A percentile compares a stretch with the other conserved stretches of the same genome.
Evolutionary conservation across 2,888 invertebrate genomes (phyloP).

Genomic region (Trisateles emortualis): DNA sequence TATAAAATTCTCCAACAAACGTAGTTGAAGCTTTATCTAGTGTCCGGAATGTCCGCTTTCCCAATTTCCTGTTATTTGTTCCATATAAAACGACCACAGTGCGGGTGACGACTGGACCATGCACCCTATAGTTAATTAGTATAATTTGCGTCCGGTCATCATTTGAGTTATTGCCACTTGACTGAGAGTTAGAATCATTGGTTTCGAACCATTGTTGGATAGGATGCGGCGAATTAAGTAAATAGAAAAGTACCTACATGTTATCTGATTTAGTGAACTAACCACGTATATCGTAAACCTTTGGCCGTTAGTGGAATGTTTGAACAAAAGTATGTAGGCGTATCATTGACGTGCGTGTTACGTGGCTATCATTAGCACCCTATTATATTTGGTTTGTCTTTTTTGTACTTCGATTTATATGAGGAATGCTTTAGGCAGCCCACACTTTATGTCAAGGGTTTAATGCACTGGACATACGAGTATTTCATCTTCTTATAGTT

Average conservation of each 20-base stretch:
- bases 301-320: slow-evolving; percentile 5
- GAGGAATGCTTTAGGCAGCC: background rate
- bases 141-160: slow-evolving; percentile 66
- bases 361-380: slow-evolving; percentile 9
- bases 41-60: slow-evolving; percentile 52
- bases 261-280: slow-evolving; percentile 67
- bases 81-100: slow-evolving; percentile 43
- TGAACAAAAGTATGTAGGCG: background rate
- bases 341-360: background rate
- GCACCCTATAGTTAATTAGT: slow-evolving; percentile 64
- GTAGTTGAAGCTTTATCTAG: slow-evolving; percentile 35
- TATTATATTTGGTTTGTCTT: background rate
- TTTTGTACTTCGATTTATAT: background rate
- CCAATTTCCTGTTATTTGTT: slow-evolving; percentile 60
- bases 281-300: slow-evolving; percentile 53
- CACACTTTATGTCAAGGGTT: background rate
- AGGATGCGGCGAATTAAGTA: slow-evolving; percentile 61
- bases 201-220: slow-evolving; percentile 46
- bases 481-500: too few species aligned
- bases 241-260: slow-evolving; percentile 57
- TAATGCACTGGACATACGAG: too few species aligned
- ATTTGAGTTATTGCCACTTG: slow-evolving; percentile 52
- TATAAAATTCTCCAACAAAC: slow-evolving; percentile 28
- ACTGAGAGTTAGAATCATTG: slow-evolving; percentile 50
- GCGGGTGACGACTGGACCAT: slow-evolving; percentile 52